Evolutionary conservation across 2,113 vertebrate species (phyloP).

Genomic region (Lota lota): DNA sequence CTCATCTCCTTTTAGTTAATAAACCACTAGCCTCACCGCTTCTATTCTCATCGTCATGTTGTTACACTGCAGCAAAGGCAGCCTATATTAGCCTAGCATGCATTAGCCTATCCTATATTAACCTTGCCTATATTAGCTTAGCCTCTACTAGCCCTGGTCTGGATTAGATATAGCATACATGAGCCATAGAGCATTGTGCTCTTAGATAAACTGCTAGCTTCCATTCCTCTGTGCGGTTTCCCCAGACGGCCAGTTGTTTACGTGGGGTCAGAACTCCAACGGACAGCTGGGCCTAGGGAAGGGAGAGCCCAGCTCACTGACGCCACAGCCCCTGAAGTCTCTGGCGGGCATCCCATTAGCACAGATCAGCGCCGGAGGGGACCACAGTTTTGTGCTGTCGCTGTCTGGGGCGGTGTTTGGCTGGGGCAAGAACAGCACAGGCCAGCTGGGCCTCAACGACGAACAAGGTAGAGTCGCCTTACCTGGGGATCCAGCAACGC

Average conservation of each 20-base stretch:
- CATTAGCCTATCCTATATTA: no score
- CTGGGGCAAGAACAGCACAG: conserved; percentile 88
- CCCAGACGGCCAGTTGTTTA: conserved; percentile 84
- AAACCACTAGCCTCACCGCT: no score
- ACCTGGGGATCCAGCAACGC: no score
- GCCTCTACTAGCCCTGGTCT: no score
- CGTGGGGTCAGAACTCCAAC: conserved; percentile 82
- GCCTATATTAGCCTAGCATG: no score
- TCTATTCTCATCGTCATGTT: no score
- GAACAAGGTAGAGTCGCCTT: conserved; percentile 68
- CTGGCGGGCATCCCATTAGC: conserved; percentile 82
- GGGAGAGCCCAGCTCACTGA: conserved; percentile 36
- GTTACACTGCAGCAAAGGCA: no score
- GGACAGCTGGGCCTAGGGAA: conserved; percentile 86
- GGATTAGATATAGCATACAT: background rate
- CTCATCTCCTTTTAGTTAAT: no score
- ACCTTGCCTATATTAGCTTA: no score
- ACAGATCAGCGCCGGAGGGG: conserved; percentile 85
- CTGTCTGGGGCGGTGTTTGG: conserved; percentile 87
- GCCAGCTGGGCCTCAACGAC: conserved; percentile 90
- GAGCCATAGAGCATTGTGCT: background rate
- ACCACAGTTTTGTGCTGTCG: conserved; percentile 83
- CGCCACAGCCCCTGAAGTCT: conserved; percentile 75
- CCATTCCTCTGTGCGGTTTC: background rate
- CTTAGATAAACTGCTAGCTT: background rate